Conservation (phyloP, 2,888 invertebrate species). For the Belgica antarctica region DNA sequence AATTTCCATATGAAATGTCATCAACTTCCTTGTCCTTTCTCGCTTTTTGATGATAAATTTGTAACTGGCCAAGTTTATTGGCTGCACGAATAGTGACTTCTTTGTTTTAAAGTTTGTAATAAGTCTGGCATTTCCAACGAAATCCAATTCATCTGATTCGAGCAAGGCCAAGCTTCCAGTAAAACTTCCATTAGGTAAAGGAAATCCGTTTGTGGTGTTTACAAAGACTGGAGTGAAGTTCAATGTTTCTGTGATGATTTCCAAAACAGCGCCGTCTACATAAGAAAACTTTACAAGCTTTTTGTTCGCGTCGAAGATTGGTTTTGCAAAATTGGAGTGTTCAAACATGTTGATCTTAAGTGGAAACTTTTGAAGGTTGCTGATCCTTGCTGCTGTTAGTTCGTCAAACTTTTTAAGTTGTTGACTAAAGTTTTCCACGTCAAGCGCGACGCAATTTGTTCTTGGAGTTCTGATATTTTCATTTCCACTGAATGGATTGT, state of each 20-base stretch:
- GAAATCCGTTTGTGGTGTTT: background rate
- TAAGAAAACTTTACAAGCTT: background rate
- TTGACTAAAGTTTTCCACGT: too few species aligned
- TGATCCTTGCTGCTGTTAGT: background rate
- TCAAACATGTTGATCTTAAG: background rate
- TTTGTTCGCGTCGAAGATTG: background rate
- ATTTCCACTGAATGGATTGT: background rate
- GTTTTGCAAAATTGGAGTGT: background rate
- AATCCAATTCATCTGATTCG: background rate
- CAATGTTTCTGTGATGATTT: background rate
- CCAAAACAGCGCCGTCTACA: background rate
- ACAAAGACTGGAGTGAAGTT: slow-evolving; percentile 4
- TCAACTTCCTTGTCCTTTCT: background rate
- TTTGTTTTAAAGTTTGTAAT: background rate
- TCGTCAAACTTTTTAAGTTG: background rate
- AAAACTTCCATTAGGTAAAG: background rate
- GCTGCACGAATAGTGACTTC: background rate
- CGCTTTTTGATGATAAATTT: background rate
- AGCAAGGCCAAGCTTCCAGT: background rate
- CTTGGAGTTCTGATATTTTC: background rate
- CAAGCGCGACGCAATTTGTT: background rate
- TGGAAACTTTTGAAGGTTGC: background rate
- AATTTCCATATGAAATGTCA: background rate
- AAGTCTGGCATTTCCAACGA: background rate
- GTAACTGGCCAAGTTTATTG: background rate